Evolutionary conservation across 2,113 vertebrate genomes (phyloP), one percentile per base, ranked within the genome.

Genomic region (Brachirus orientalis): DNA sequence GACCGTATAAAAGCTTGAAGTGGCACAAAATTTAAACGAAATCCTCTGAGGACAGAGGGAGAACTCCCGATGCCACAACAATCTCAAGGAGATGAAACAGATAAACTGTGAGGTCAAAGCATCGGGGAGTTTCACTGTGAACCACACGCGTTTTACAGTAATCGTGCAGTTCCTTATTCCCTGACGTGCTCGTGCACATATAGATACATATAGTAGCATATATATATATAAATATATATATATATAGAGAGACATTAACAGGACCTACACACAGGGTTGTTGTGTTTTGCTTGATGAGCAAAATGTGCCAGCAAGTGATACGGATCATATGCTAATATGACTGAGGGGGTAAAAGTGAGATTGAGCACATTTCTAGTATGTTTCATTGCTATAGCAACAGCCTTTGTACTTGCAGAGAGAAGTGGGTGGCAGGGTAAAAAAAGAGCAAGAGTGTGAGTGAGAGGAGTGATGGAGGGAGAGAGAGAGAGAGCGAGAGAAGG

Each of bases 331-430:
- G 80, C 51, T 74, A 64, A 75, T 73, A 72, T 28, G 61, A 37
- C 59, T 52, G 60, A 74, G 64, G 63, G 75, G 69, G 75, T 84
- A 80, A 79, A 83, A 84, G 82, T 79, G 68, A 84, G 55, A 74
- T 53, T 48, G 79, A 81, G 73, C 73, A 87, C 55, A 87, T 87
- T 77, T 83, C 79, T 62, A 72, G 71, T 71, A 88, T 89, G 79
- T 86, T 89, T 86, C 79, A 88, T 90, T 67, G 74, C 90, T 88
- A 89, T 90, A 82, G 90, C 89, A 91, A 90, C 89, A 87, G 87
- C 80, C 76, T 84, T 83, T 84, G 72, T 77, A 77, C 84, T 83
- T 81, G 85, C 37, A 41, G 62, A 84, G 79, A 69, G 59, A 86
- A 82, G 88, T 90, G 79, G 86, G 88, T 79, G 83, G 88, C 65